Evolutionary conservation across 2,888 invertebrate species (phyloP).

Genomic region (Cyrtodaria siliqua): DNA sequence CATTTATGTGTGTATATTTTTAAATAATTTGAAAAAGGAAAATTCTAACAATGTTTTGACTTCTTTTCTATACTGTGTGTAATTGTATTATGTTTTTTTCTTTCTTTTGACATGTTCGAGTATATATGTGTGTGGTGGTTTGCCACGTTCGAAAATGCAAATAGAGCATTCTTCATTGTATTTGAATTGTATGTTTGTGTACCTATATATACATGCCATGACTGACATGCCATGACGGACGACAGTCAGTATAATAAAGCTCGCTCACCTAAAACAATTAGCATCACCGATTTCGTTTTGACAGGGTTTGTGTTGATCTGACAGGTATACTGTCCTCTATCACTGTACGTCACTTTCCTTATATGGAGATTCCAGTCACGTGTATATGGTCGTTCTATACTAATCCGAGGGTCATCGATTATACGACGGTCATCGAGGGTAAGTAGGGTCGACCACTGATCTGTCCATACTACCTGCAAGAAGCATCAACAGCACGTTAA

Average conservation of each 20-base stretch:
- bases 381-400: conserved; percentile 80
- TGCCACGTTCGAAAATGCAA: too few relatives aligned
- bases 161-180: too few relatives aligned
- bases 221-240: too few relatives aligned
- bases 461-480: conserved; percentile 83
- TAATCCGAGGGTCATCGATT: conserved; percentile 83
- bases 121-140: not conserved
- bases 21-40: too few relatives aligned
- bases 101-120: too few relatives aligned
- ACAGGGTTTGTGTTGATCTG: conserved; percentile 83
- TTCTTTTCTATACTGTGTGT: too few relatives aligned
- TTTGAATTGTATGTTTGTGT: too few relatives aligned
- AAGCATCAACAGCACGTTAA: too few relatives aligned
- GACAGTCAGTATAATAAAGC: too few relatives aligned
- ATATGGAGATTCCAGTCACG: conserved; percentile 84
- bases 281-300: conserved; percentile 80
- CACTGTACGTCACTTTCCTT: conserved; percentile 76
- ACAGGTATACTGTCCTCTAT: conserved; percentile 83
- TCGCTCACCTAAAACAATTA: conserved; percentile 84
- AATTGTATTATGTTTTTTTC: too few relatives aligned
- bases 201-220: not conserved
- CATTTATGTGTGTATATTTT: too few relatives aligned
- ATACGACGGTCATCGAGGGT: conserved; percentile 81
- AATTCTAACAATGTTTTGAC: too few relatives aligned
- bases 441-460: conserved; percentile 79